Evolutionary conservation across 2,797 vertebrate species (phyloP).

Genomic region (Lacerta agilis): DNA sequence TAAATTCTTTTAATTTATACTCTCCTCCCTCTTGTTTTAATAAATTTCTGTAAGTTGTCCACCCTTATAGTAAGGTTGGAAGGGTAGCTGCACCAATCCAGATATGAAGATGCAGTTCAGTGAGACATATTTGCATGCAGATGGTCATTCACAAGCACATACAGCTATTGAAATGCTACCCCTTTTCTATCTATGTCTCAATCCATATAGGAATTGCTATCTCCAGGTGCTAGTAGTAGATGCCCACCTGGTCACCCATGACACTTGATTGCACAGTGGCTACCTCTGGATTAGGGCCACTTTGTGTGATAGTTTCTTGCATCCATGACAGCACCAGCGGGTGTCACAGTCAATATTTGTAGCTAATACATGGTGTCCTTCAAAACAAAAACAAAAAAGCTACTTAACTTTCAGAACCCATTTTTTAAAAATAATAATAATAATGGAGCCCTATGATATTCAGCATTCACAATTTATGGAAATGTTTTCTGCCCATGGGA

Average conservation of each 20-base stretch:
- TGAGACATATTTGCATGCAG: not conserved
- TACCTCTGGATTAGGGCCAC: not conserved
- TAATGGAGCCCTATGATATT: not conserved
- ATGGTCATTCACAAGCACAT: not conserved
- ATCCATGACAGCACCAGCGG: not conserved
- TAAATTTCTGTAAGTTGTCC: too few species aligned
- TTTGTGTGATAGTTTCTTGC: not conserved
- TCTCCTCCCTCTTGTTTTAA: too few species aligned
- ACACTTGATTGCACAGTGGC: not conserved
- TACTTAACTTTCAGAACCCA: not conserved
- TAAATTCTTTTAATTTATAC: too few species aligned
- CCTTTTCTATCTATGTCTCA: not conserved
- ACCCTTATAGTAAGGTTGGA: too few species aligned
- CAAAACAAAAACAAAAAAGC: not conserved
- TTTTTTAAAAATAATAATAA: not conserved
- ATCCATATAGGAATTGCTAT: not conserved
- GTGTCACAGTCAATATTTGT: not conserved
- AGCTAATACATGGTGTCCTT: not conserved
- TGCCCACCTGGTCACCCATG: not conserved
- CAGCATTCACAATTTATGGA: not conserved
- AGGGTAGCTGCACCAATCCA: too few species aligned
- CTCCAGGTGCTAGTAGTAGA: not conserved
- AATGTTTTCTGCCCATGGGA: constrained; percentile 14
- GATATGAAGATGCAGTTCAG: not conserved
- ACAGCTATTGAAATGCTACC: not conserved